Base-by-base conservation (phyloP, 2,797 vertebrate species). In the Lateolabrax maculatus region DNA sequence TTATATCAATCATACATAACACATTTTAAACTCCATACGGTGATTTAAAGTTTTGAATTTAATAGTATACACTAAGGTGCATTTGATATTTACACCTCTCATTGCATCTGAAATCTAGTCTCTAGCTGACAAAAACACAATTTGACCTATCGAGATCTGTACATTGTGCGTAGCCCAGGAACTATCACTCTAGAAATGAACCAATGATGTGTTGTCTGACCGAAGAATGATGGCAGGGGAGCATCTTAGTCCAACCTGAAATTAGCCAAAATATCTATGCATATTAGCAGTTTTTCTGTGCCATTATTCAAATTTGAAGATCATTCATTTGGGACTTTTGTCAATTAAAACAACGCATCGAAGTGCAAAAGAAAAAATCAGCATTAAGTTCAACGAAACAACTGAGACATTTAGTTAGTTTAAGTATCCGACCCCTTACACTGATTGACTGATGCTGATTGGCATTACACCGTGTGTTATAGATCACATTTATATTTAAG, bases 1-100 rank as follows among this genome's bases (percentile, higher is more conserved):
- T 92, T 90, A 92, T 90, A 92, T 82, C 86, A 91, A 87, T 90
- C 89, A 93, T 87, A 94, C 85, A 83, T 80, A 92, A 89, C 89
- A 91, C 85, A 86, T 90, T 87, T 91, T 89, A 86, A 89, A 91
- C 80, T 84, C 90, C 82, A 87, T 89, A 86, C 65, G 79, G 87
- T 71, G 80, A 90, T 88, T 92, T 90, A 88, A 87, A 85, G 78
- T 87, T 88, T 85, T 71, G 31, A 90, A 86, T 91, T 87, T 87
- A 85, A 93, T 87, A 90, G 77, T 87, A 81, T 86, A 92, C 68
- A 83, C 72, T 87, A 89, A 90, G 90, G 90, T 94, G 94, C 86
- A 80, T 88, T 88, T 86, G 79, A 93, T 89, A 92, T 90, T 88
- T 87, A 92, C 89, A 91, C 86, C 84, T 87, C 64, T 86, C 70